Evolutionary conservation across 2,113 vertebrate genomes (phyloP), one percentile per base, ranked within the genome.

Genomic region (Carassius gibelio): DNA sequence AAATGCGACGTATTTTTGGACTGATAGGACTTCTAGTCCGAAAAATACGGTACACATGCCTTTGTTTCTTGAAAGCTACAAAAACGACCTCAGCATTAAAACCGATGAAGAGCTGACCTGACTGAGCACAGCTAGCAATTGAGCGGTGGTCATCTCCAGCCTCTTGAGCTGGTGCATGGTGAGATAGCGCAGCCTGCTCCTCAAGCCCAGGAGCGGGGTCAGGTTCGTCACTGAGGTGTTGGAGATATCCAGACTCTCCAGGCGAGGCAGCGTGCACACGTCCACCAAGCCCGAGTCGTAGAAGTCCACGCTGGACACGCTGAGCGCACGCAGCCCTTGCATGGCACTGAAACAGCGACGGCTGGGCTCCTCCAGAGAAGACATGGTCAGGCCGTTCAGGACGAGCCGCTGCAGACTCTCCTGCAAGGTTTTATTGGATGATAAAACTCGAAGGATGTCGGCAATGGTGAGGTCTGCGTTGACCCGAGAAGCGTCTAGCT

Each of bases 161-260:
- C 98, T 96, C 94, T 99, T 99, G 89, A 99, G 93, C 93, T 99
- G 98, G 91, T 99, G 97, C 93, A 99, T 96, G 59, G 98, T 99
- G 57, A 99, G 94, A 17, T 97, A 99, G 85, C 97, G 98, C 86
- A 99, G 96, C 5, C 95, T 92, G 84, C 96, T 95, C 88, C 96
- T 97, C 88, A 98, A 96, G 85, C 96, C 95, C 88, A 99, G 94
- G 72, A 99, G 94, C 0, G 97, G 97, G 3, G 93, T 97, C 87
- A 99, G 96, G 91, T 99, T 98, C 69, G 98, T 99, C 76, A 99
- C 96, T 0, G 97, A 99, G 0, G 98, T 99, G 94, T 99, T 99
- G 7, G 98, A 99, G 90, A 99, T 97, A 89, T 99, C 98, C 81
- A 99, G 93, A 87, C 97, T 99, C 92, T 99, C 98, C 86, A 99